Evolutionary conservation across 2,888 invertebrate species (phyloP).

Genomic region (Platycheirus rosarum): DNA sequence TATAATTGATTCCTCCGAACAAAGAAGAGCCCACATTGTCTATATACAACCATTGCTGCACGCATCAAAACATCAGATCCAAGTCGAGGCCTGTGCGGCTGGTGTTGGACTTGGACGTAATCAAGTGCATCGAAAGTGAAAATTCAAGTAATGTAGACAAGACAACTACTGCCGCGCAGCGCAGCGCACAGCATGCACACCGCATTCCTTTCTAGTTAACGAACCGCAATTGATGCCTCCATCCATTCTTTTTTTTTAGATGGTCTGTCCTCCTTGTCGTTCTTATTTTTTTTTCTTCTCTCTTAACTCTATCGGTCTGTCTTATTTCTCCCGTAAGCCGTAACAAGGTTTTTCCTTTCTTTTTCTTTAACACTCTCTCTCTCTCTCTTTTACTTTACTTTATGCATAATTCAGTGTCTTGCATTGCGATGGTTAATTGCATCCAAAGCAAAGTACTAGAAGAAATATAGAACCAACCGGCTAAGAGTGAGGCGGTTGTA

Average conservation of each 20-base stretch:
- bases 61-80: constrained; percentile 15
- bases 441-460: constrained; percentile 31
- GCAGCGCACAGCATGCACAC: constrained; percentile 26
- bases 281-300: constrained; percentile 3
- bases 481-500: constrained; percentile 28
- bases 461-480: constrained; percentile 21
- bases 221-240: constrained; percentile 54
- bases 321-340: constrained; percentile 27
- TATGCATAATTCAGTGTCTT: constrained; percentile 57
- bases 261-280: constrained; percentile 14
- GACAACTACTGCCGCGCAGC: constrained; percentile 53
- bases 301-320: constrained; percentile 25
- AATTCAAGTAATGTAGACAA: constrained; percentile 55
- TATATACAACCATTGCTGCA: neutral
- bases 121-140: constrained; percentile 74
- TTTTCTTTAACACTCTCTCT: constrained; percentile 51
- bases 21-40: constrained; percentile 11
- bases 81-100: constrained; percentile 35
- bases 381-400: constrained; percentile 39
- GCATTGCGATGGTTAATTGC: constrained; percentile 67
- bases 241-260: constrained; percentile 31
- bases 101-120: constrained; percentile 55
- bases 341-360: constrained; percentile 39
- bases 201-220: constrained; percentile 69
- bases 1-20: constrained; percentile 30